Evolutionary conservation across 2,888 invertebrate genomes (phyloP).

Genomic region (Agapetus fuscipes): DNA sequence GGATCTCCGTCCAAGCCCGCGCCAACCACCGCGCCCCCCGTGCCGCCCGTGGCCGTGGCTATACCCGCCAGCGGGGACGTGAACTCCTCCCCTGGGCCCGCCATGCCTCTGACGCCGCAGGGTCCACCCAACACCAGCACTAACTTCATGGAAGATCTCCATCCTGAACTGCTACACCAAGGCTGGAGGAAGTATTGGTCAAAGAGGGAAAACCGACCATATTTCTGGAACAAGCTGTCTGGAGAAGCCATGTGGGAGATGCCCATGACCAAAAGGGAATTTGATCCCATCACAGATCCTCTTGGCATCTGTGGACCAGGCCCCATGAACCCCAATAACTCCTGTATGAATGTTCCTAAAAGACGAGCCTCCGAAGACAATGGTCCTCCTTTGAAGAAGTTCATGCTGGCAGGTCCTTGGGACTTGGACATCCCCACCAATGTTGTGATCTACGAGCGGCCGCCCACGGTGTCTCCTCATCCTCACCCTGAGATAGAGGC

Average conservation of each 20-base stretch:
- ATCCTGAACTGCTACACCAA: slow-evolving; percentile 55
- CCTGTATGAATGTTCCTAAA: slow-evolving; percentile 51
- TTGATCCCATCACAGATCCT: slow-evolving; percentile 88
- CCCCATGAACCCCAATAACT: slow-evolving; percentile 37
- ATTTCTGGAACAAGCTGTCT: slow-evolving; percentile 93
- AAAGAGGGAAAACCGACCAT: slow-evolving; percentile 86
- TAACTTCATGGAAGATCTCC: slow-evolving; percentile 37
- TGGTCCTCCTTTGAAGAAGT: slow-evolving; percentile 75
- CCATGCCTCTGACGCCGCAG: slow-evolving; percentile 47
- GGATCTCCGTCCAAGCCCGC: slow-evolving; percentile 33
- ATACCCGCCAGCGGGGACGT: too few species aligned
- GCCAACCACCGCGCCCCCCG: slow-evolving; percentile 38
- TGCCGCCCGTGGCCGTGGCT: too few species aligned
- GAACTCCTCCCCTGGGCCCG: slow-evolving; percentile 11
- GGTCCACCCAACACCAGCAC: slow-evolving; percentile 45
- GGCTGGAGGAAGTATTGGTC: slow-evolving; percentile 98
- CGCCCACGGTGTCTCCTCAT: slow-evolving; percentile 76
- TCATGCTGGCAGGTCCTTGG: slow-evolving; percentile 86
- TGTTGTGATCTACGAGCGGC: slow-evolving; percentile 79
- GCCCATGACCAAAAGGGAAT: slow-evolving; percentile 70
- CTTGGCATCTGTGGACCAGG: slow-evolving; percentile 63
- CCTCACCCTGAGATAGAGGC: slow-evolving; percentile 92
- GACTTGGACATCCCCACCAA: slow-evolving; percentile 90
- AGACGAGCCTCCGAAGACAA: slow-evolving; percentile 71
- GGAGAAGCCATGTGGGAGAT: slow-evolving; percentile 97